phyloP scores from a whole-genome alignment of 2,797 vertebrate species.

The Potorous gilbertii region DNA sequence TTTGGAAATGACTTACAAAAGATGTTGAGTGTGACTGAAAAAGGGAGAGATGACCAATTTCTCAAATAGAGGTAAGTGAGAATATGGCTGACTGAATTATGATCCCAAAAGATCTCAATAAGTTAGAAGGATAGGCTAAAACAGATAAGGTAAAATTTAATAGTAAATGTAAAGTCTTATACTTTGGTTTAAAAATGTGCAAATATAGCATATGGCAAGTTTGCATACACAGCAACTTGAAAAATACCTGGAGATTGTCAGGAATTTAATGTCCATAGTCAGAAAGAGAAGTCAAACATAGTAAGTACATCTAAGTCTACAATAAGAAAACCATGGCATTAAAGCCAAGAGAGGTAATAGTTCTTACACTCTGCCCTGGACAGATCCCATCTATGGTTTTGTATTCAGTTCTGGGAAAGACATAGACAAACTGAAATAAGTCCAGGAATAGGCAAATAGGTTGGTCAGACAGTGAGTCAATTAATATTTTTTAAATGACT shows the following conservation, averaged over 20 bases:
- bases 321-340: not conserved
- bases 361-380: not conserved
- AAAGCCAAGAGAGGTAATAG: not conserved
- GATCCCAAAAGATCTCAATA: not conserved
- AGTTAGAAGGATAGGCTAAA: not conserved
- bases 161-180: not conserved
- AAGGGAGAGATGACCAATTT: not conserved
- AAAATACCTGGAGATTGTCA: not conserved
- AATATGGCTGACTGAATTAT: not conserved
- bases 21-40: not conserved
- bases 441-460: not conserved
- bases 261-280: not conserved
- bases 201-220: not conserved
- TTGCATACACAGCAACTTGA: not conserved
- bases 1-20: not conserved
- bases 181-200: not conserved
- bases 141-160: not conserved
- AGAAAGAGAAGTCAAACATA: not conserved
- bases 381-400: not conserved
- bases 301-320: not conserved
- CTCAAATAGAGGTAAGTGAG: not conserved
- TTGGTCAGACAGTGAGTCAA: not conserved
- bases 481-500: not conserved
- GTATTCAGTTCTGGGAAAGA: not conserved
- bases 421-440: not conserved